Percentiles rank a stretch among this genome's conserved stretches.
Conservation (phyloP, 2,797 vertebrate genomes). For the Dromococcyx pavoninus region DNA sequence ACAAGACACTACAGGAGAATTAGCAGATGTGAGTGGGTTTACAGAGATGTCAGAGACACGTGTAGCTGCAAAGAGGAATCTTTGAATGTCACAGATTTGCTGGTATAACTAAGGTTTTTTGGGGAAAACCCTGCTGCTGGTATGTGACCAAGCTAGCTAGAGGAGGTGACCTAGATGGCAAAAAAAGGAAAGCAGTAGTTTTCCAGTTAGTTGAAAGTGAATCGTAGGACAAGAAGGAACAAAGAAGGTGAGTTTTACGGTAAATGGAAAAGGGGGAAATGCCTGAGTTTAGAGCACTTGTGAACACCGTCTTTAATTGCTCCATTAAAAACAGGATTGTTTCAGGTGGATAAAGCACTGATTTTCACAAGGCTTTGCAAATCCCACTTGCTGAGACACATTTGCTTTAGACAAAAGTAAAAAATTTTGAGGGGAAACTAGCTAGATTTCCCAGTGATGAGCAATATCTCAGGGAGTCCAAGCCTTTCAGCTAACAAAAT, state of each 20-base stretch:
- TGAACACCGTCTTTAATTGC: neutral
- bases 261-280: conserved; percentile 6
- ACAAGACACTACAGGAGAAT: neutral
- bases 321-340: neutral
- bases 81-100: neutral
- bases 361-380: neutral
- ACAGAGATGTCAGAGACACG: neutral
- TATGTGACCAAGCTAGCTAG: neutral
- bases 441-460: neutral
- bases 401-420: neutral
- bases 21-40: neutral
- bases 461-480: neutral
- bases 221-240: neutral
- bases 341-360: neutral
- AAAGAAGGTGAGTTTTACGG: neutral
- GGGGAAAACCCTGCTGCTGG: neutral
- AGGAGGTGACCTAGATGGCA: neutral
- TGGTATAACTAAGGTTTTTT: neutral
- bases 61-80: neutral
- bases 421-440: neutral
- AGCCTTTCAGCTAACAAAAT: neutral
- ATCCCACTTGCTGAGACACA: neutral
- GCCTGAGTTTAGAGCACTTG: neutral
- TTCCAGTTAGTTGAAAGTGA: neutral
- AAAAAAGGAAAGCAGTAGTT: neutral